phyloP scores from a whole-genome alignment of 2,888 invertebrate species.

The Agonopterix heracliana region DNA sequence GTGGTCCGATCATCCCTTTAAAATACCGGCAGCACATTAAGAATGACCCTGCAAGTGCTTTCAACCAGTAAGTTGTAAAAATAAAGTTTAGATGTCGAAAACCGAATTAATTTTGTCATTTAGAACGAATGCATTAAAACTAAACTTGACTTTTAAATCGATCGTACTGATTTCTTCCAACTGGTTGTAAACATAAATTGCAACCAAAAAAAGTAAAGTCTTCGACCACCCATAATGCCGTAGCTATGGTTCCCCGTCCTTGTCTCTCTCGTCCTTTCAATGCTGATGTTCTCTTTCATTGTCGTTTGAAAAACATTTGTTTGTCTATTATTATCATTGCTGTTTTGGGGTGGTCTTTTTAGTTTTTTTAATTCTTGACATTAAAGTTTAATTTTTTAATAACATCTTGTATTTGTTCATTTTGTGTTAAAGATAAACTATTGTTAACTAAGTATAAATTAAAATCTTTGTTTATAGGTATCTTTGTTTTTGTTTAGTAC shows the following conservation, averaged over 20 bases:
- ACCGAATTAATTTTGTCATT: no score
- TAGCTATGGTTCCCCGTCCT: constrained; percentile 27
- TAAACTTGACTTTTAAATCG: background rate
- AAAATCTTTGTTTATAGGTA: no score
- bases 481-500: no score
- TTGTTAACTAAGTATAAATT: no score
- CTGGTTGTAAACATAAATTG: constrained; percentile 52
- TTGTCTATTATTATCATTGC: constrained; percentile 59
- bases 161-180: constrained; percentile 14
- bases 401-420: no score
- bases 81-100: no score
- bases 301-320: constrained; percentile 44
- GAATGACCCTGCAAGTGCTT: no score
- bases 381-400: background rate
- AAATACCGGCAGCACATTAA: no score
- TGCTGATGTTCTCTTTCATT: constrained; percentile 21
- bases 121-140: no score
- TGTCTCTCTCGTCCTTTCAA: constrained; percentile 17
- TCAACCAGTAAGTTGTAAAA: no score
- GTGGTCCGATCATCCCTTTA: no score
- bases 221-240: constrained; percentile 63
- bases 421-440: no score
- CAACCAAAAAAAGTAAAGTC: constrained; percentile 38
- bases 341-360: constrained; percentile 63
- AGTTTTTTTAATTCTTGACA: constrained; percentile 14